These are phyloP conservation scores for Idaea biselata DNA, from an alignment of 2,888 invertebrate genomes.

Conservation along the genomic window DNA sequence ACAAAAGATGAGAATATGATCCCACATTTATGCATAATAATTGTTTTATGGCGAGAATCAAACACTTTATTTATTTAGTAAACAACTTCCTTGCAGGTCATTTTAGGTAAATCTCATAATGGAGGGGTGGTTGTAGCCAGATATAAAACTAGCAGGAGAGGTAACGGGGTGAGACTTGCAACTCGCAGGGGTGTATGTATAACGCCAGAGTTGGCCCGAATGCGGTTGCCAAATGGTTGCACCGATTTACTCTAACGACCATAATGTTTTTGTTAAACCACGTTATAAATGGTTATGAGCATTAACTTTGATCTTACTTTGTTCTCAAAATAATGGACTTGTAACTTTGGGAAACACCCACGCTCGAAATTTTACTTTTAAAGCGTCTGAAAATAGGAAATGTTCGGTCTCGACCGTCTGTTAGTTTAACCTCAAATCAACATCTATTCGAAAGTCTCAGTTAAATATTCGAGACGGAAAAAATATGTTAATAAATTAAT, in stretches of 20 bases:
- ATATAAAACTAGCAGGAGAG: neutral
- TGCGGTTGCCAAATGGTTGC: constrained; percentile 8
- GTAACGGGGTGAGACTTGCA: constrained; percentile 14
- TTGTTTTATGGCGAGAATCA: neutral
- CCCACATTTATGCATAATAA: neutral
- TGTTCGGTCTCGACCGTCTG: neutral
- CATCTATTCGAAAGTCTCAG: neutral
- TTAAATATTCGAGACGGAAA: neutral
- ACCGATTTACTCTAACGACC: constrained; percentile 6
- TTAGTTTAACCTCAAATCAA: neutral
- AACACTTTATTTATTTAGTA: neutral
- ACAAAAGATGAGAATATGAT: neutral
- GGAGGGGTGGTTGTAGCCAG: constrained; percentile 6
- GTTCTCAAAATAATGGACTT: neutral
- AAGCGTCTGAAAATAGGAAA: neutral
- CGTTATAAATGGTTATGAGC: neutral
- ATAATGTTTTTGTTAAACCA: neutral
- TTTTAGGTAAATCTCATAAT: constrained; percentile 9
- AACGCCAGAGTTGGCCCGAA: constrained; percentile 8
- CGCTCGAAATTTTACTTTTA: neutral
- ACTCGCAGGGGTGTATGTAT: constrained; percentile 9
- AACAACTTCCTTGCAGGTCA: neutral
- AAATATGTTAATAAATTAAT: neutral
- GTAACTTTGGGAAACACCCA: neutral
- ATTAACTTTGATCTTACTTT: neutral